Evolutionary conservation across 2,888 invertebrate genomes (phyloP), one percentile per base, ranked within the genome.

Genomic region (Mayetiola destructor): DNA sequence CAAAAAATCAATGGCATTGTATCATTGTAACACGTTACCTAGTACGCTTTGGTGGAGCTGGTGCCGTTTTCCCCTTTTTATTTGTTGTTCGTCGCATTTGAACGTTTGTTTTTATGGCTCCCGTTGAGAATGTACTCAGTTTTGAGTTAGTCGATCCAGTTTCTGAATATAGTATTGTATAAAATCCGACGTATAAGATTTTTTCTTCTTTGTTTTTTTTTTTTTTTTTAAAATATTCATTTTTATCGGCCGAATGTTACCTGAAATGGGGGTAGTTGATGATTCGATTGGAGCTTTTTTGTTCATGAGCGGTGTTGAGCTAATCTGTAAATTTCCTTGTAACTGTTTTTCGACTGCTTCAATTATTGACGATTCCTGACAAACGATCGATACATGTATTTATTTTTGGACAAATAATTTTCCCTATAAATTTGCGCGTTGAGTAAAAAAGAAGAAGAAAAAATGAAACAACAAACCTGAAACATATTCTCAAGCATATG

Each of bases 401-500:
- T n/a, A n/a, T n/a, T 32, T 32, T 9, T 9, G 10, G n/a, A n/a
- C 10, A 32, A 9, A 9, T 32, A 32, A 32, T n/a, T n/a, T n/a
- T n/a, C n/a, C n/a, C n/a, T 9, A 9, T 9, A 9, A 32, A 32
- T 32, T 32, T 32, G 10, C 10, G n/a, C n/a, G n/a, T n/a, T n/a
- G n/a, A n/a, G n/a, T n/a, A n/a, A n/a, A n/a, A n/a, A n/a, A n/a
- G n/a, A n/a, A n/a, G n/a, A n/a, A 32, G 8, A 9, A 32, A 9
- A 6, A 32, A 6, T 9, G 10, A 9, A 32, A 32, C 6, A 18
- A 54, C 48, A 67, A 74, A 92, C 91, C 74, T 89, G 92, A 79
- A 95, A 95, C 93, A 96, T 94, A 75, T 91, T 92, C 75, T 96
- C 95, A 65, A 97, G 79, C 55, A 89, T 86, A 73, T 92, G 88